Percentiles rank a stretch among this genome's conserved stretches.
phyloP scores from a whole-genome alignment of 1,140 invertebrate genomes.

The Choristoneura fumiferana region DNA sequence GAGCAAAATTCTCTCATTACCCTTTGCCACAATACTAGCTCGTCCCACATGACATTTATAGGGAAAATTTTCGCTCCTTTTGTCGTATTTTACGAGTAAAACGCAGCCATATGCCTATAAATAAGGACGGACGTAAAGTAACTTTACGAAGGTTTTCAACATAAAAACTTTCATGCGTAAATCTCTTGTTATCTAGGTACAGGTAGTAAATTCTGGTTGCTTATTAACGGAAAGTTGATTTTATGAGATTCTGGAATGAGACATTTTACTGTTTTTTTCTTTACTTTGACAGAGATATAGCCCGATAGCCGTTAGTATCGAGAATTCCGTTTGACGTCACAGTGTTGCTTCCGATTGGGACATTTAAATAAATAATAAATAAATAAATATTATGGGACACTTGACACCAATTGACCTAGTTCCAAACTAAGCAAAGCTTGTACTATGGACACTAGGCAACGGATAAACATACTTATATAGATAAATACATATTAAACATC shows the following conservation, averaged over 20 bases:
- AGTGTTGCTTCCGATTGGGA: too few relatives aligned
- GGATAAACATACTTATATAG: too few relatives aligned
- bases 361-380: too few relatives aligned
- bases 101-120: slow-evolving; percentile 2
- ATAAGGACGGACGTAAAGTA: not conserved
- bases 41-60: not conserved
- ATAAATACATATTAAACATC: too few relatives aligned
- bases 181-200: not conserved
- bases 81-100: not conserved
- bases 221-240: slow-evolving; percentile 10
- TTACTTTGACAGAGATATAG: too few relatives aligned
- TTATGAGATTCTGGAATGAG: slow-evolving; percentile 2
- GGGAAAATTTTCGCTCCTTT: not conserved
- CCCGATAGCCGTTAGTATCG: too few relatives aligned
- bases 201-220: not conserved
- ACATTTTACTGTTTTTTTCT: too few relatives aligned
- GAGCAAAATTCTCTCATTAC: not conserved
- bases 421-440: too few relatives aligned
- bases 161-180: slow-evolving; percentile 11
- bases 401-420: too few relatives aligned
- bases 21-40: not conserved
- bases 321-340: too few relatives aligned
- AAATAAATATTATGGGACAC: too few relatives aligned
- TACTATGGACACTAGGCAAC: too few relatives aligned
- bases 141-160: slow-evolving; percentile 1